phyloP scores from a whole-genome alignment of 2,888 invertebrate genomes.

The Acrobasis repandana region DNA sequence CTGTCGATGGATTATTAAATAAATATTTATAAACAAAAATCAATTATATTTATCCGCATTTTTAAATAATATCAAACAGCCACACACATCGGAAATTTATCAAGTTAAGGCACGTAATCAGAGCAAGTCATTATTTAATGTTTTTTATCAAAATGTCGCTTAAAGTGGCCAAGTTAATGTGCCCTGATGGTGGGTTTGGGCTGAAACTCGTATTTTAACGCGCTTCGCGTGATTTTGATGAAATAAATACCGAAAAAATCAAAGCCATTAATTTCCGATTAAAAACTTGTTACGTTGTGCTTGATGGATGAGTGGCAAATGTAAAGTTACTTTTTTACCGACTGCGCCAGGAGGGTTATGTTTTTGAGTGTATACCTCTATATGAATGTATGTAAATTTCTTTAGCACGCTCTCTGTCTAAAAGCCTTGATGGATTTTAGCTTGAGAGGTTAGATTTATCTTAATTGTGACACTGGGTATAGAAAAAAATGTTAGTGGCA shows the following conservation, averaged over 20 bases:
- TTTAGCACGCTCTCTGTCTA: too few relatives aligned
- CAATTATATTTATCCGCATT: background rate
- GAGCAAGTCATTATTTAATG: conserved; percentile 13
- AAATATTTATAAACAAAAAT: too few relatives aligned
- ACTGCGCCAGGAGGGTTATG: too few relatives aligned
- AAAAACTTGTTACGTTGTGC: conserved; percentile 13
- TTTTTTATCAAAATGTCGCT: conserved; percentile 12
- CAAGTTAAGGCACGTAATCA: conserved; percentile 19
- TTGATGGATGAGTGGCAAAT: conserved; percentile 4
- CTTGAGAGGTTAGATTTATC: too few relatives aligned
- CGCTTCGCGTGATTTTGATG: conserved; percentile 5
- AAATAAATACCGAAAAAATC: conserved; percentile 17
- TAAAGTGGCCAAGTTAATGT: too few relatives aligned
- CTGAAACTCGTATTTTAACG: conserved; percentile 6
- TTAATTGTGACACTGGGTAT: too few relatives aligned
- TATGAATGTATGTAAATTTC: too few relatives aligned
- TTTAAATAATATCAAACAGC: background rate
- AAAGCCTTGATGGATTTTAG: too few relatives aligned
- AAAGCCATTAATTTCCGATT: conserved; percentile 19
- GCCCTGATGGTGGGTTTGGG: background rate
- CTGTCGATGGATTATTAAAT: too few relatives aligned
- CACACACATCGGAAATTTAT: conserved; percentile 8
- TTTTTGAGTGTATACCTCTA: too few relatives aligned
- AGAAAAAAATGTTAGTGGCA: too few relatives aligned
- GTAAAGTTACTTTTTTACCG: background rate